Base-by-base conservation (phyloP, 1,140 invertebrate genomes). In the Chironomus striatipennis region DNA sequence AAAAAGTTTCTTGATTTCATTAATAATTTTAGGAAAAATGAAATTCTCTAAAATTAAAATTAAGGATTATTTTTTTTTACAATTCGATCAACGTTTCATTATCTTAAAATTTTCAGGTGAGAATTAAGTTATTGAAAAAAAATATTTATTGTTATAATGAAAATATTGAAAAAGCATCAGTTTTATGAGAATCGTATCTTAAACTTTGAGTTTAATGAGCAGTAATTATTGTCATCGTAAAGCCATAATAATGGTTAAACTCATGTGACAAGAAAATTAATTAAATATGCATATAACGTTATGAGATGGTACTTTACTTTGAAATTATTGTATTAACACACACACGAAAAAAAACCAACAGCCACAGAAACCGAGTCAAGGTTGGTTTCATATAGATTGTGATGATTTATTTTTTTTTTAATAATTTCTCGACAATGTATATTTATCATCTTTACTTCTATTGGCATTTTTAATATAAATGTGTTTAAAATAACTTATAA, bases 241-340 rank as follows among this genome's bases (percentile, higher is more conserved):
- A 34, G 24, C 24, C 24, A 34, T 34, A 34, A 34, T 34, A 34
- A 34, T 34, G 24, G 24, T 34, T 34, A 34, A 15, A 57, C 12
- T 57, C 47, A 57, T 57, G 47, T 57, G 47, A 57, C 47, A 57
- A 57, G n/a, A 57, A 47, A 57, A 34, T 34, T 34, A 34, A 34
- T 34, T 34, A 34, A 57, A 57, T 57, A 57, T 57, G 47, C 47
- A 57, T 57, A 57, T 57, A n/a, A n/a, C 47, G 47, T 15, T 57
- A n/a, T 57, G 12, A n/a, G 47, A 57, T n/a, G 47, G 47, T 57
- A 57, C 47, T 57, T 57, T 57, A 57, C 24, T 34, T 34, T 34
- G n/a, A 57, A 57, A 57, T 57, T 57, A 57, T 57, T 57, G 24
- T 57, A 57, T 57, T 57, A 57, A 57, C 47, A 57, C 47, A 57